Evolutionary conservation across 2,888 invertebrate species (phyloP), one percentile per base, ranked within the genome.

Genomic region (Apotomis turbidana): DNA sequence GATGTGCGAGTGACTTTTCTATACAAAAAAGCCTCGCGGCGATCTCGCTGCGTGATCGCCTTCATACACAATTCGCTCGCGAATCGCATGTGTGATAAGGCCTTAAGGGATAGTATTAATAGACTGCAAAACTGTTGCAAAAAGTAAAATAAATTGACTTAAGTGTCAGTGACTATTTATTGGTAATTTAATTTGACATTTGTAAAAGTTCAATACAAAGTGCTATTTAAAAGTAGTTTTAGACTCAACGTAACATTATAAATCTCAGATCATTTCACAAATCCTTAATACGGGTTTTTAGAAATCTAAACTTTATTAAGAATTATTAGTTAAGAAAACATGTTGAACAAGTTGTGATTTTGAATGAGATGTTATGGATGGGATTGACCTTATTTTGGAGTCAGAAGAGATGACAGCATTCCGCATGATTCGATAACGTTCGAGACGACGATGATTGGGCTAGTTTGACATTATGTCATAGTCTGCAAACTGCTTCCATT

Each of bases 371-470:
- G 54, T 49, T 55, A 54, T 27, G 15, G 54, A 66, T 12, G 12
- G 46, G 67, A 68, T 59, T 72, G 63, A 68, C 72, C 68, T 68
- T 68, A 58, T 58, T 49, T 51, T 27, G 9, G 13, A 54, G 41
- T 27, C 41, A 62, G 62, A 59, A 44, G 36, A 51, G 61, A 68
- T 62, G 57, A 62, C 61, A 12, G 61, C 55, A 15, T 46, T 12
- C 12, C 61, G 67, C 67, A 67, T 68, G 61, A 67, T 68, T 57
- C 36, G 61, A 68, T 68, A 67, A 71, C 55, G 9, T 61, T 54
- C 59, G 52, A 70, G 60, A 66, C 59, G 38, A 44, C 12, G 12
- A 44, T 70, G 71, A 68, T 71, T 68, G 67, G 15, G 61, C 49
- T 49, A 62, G 61, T 46, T 55, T 12, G 36, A 13, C 27, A 61